These are phyloP conservation scores for Pseudopipra pipra DNA, from an alignment of 2,113 vertebrate species.

Conservation along the genomic window DNA sequence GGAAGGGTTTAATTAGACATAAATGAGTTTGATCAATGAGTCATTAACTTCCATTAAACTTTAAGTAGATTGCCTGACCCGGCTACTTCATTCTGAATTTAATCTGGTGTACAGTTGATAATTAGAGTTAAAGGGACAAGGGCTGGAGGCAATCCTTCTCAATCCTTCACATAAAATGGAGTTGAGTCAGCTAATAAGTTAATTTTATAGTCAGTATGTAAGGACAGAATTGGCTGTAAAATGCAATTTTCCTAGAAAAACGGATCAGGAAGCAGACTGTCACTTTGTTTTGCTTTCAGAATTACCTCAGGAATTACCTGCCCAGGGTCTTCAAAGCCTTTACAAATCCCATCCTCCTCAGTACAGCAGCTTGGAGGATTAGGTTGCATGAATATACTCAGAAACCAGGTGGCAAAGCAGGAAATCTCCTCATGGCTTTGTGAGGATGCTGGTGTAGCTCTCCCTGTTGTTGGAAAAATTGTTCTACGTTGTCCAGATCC, in stretches of 20 bases:
- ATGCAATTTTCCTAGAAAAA: slow-evolving; percentile 29
- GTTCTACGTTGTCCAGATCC: neutral
- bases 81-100: slow-evolving; percentile 69
- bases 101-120: slow-evolving; percentile 71
- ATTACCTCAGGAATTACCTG: slow-evolving; percentile 44
- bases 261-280: neutral
- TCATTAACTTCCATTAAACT: slow-evolving; percentile 80
- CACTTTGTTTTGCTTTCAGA: slow-evolving; percentile 57
- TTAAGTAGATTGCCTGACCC: slow-evolving; percentile 76
- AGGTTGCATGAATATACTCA: neutral
- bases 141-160: slow-evolving; percentile 63
- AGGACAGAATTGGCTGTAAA: neutral
- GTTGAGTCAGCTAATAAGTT: slow-evolving; percentile 74
- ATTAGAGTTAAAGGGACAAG: slow-evolving; percentile 70
- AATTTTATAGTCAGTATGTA: slow-evolving; percentile 46
- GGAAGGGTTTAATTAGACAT: slow-evolving; percentile 78
- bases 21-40: slow-evolving; percentile 81
- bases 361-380: neutral
- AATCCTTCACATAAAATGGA: slow-evolving; percentile 46
- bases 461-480: neutral
- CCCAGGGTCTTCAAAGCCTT: neutral
- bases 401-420: neutral
- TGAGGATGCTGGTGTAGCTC: neutral
- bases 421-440: neutral
- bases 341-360: neutral